phyloP scores from a whole-genome alignment of 2,888 invertebrate species.

The Apotomis turbidana region DNA sequence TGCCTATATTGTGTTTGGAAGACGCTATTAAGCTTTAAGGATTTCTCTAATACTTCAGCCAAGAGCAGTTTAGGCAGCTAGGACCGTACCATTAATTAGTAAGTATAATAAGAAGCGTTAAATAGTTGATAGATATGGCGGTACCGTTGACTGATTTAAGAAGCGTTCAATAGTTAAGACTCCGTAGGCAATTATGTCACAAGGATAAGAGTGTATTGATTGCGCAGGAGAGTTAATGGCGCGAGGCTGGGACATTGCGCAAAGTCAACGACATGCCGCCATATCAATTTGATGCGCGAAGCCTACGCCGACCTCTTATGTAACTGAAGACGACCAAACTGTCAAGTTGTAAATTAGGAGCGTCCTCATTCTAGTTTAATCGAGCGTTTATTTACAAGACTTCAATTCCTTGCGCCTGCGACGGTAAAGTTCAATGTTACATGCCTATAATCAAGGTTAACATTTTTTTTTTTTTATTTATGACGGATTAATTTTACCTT shows the following conservation, averaged over 20 bases:
- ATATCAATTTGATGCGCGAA: slow-evolving; percentile 63
- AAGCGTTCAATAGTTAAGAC: neutral
- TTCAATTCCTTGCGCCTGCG: neutral
- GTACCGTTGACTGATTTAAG: neutral
- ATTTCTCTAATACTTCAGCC: too few relatives aligned
- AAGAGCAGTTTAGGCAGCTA: too few relatives aligned
- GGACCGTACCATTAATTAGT: too few relatives aligned
- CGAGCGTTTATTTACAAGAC: slow-evolving; percentile 19
- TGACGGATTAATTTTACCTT: slow-evolving; percentile 3
- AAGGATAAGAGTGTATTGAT: slow-evolving; percentile 42
- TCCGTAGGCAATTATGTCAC: slow-evolving; percentile 28
- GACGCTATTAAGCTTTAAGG: too few relatives aligned
- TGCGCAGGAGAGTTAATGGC: slow-evolving; percentile 43
- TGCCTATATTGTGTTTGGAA: too few relatives aligned
- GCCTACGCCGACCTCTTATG: slow-evolving; percentile 57
- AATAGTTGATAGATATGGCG: too few relatives aligned
- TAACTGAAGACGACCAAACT: slow-evolving; percentile 56
- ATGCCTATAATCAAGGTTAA: slow-evolving; percentile 26
- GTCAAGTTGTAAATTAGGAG: slow-evolving; percentile 36
- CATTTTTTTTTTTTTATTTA: neutral
- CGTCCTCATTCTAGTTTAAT: slow-evolving; percentile 35
- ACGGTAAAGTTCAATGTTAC: slow-evolving; percentile 35
- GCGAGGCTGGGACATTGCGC: slow-evolving; percentile 55
- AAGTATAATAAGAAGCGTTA: too few relatives aligned
- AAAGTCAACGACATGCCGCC: slow-evolving; percentile 70